Base-by-base conservation (phyloP, 2,888 invertebrate species). In the Stegana nigrithorax region DNA sequence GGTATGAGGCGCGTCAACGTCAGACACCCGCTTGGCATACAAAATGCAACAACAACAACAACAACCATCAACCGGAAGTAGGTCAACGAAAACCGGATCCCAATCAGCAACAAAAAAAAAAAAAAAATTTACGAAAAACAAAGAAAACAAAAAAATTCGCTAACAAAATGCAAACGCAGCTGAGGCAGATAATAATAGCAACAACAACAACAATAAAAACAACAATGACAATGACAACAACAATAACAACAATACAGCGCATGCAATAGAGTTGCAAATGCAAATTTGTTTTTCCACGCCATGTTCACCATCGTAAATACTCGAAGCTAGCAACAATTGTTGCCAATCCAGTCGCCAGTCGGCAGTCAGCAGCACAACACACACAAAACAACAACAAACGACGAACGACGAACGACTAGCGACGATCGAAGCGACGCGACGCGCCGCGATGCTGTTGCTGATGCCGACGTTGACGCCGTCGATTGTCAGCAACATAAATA, bases 11-110 rank as follows among this genome's bases (percentile, higher is more conserved):
- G 25, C 50, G 25, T 5, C 74, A 78, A 79, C 77, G 77, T 77
- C 75, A 79, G 67, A 71, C 71, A 66, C 68, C 47, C 64, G 68
- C 73, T 69, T 59, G 64, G 65, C 62, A 59, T 63, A 59, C 60
- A 62, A 67, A 55, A 62, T 27, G 62, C 65, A 73, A 67, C 68
- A 67, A 39, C 59, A 59, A 63, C 63, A 53, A 56, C 59, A 42
- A 50, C 32, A 42, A 63, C 60, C 67, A 67, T 63, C 73, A 72
- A 78, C 81, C 81, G 81, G 81, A 81, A 81, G 80, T 81, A 75
- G 81, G 81, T 81, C 81, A 82, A 80, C 73, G 71, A 80, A 77
- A 81, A 81, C 82, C 81, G 81, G 81, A 81, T 82, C 77, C 72
- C 63, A 63, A 60, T 64, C 67, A 72, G 65, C 62, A 64, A 66